Evolutionary conservation across 1,140 invertebrate species (phyloP).

Genomic region (Chlorops oryzae): DNA sequence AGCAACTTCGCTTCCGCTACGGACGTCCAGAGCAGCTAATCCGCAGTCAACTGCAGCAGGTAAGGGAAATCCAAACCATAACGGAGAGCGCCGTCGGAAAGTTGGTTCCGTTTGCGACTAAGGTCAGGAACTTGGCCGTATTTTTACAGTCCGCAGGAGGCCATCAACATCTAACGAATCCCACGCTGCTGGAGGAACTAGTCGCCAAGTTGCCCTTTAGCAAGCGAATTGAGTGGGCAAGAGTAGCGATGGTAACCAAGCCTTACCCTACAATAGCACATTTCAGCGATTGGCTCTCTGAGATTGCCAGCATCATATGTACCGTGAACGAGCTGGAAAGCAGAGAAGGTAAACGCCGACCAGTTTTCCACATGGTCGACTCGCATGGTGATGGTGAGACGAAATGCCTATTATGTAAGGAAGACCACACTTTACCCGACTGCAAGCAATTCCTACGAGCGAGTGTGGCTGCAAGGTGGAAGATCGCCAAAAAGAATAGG

Average conservation of each 20-base stretch:
- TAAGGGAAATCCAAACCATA: slow-evolving; percentile 3
- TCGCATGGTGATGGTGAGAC: no score
- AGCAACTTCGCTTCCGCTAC: background rate
- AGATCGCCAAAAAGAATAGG: background rate
- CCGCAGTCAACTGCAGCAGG: background rate
- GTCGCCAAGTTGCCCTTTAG: background rate
- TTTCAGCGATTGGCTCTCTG: background rate
- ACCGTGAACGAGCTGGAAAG: background rate
- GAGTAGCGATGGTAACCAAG: background rate
- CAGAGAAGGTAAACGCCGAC: background rate
- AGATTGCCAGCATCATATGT: background rate
- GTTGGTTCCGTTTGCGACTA: background rate
- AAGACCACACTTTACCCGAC: background rate
- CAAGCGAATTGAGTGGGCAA: background rate
- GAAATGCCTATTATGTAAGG: background rate
- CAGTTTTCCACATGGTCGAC: no score
- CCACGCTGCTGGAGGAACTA: slow-evolving; percentile 1
- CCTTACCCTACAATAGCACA: no score
- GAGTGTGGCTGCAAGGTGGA: no score
- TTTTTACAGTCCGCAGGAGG: background rate
- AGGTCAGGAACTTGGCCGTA: slow-evolving; percentile 3
- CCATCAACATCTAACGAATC: slow-evolving; percentile 1
- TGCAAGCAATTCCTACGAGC: background rate
- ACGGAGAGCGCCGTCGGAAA: background rate
- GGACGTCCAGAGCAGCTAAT: slow-evolving; percentile 3